These are phyloP conservation scores for Drosophila bipectinata DNA, from an alignment of 1,140 invertebrate species.

Conservation along the genomic window DNA sequence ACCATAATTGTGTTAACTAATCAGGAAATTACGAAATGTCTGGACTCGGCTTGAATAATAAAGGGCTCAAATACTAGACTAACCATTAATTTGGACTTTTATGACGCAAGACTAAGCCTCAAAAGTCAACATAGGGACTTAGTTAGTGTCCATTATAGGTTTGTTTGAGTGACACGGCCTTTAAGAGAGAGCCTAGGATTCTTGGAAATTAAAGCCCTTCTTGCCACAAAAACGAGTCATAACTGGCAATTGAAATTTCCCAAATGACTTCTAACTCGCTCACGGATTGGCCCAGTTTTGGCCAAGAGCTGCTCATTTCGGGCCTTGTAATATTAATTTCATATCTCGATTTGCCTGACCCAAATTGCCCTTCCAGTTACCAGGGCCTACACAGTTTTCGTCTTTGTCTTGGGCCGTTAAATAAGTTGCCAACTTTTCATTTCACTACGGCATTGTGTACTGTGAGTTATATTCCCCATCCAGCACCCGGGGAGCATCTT, in stretches of 20 bases:
- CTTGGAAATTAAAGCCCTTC: background rate
- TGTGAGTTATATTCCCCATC: conserved; percentile 19
- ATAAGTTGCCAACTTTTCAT: conserved; percentile 73
- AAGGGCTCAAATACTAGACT: background rate
- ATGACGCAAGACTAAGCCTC: conserved; percentile 17
- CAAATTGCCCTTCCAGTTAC: conserved; percentile 51
- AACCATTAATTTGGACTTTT: conserved; percentile 1
- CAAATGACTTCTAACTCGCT: background rate
- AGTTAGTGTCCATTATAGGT: background rate
- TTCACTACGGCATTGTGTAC: conserved; percentile 62
- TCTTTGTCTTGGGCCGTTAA: conserved; percentile 55
- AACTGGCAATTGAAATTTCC: background rate
- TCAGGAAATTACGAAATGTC: conserved; percentile 1
- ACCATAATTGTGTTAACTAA: conserved; percentile 6
- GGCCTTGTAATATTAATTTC: conserved; percentile 46
- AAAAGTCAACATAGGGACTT: background rate
- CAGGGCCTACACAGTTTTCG: conserved; percentile 43
- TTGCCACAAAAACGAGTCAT: background rate
- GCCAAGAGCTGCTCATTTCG: conserved; percentile 26
- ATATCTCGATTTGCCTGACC: conserved; percentile 60
- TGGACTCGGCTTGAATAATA: conserved; percentile 10
- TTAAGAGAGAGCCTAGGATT: background rate
- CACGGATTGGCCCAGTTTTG: conserved; percentile 15
- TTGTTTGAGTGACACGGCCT: background rate
- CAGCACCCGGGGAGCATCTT: conserved; percentile 39